Evolutionary conservation across 2,888 invertebrate genomes (phyloP).

Genomic region (Drosophila antonietae): DNA sequence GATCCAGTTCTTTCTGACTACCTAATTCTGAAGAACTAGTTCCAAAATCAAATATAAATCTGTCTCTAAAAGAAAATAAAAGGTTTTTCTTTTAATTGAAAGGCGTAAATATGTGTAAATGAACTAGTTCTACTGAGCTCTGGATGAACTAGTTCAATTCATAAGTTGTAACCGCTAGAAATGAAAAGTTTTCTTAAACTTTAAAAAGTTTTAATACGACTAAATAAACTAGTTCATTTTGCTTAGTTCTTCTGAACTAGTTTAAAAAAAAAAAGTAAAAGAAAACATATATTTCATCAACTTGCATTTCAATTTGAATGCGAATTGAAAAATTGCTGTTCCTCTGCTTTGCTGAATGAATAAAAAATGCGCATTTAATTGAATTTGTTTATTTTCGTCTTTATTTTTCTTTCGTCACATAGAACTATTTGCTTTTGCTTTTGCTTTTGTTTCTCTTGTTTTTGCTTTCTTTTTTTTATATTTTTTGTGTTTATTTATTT

Average conservation of each 20-base stretch:
- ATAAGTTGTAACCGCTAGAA: too few relatives aligned
- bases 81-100: too few relatives aligned
- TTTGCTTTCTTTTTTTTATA: too few relatives aligned
- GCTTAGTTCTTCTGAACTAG: neutral
- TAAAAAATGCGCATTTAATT: constrained; percentile 27
- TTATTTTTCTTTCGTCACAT: constrained; percentile 48
- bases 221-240: neutral
- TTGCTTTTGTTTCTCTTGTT: constrained; percentile 10
- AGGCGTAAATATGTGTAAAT: too few relatives aligned
- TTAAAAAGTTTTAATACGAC: neutral
- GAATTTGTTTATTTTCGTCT: constrained; percentile 29
- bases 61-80: too few relatives aligned
- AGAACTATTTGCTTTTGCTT: constrained; percentile 45
- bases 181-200: neutral
- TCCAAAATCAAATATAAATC: too few relatives aligned
- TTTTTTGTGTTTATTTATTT: constrained; percentile 21
- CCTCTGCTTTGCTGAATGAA: neutral
- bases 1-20: too few relatives aligned
- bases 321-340: neutral
- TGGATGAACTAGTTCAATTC: too few relatives aligned
- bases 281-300: neutral
- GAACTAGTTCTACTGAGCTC: too few relatives aligned
- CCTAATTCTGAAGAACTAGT: too few relatives aligned
- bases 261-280: neutral
- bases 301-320: neutral